Base-by-base conservation (phyloP, 2,888 invertebrate species). In the Tuberolachnus salignus region DNA sequence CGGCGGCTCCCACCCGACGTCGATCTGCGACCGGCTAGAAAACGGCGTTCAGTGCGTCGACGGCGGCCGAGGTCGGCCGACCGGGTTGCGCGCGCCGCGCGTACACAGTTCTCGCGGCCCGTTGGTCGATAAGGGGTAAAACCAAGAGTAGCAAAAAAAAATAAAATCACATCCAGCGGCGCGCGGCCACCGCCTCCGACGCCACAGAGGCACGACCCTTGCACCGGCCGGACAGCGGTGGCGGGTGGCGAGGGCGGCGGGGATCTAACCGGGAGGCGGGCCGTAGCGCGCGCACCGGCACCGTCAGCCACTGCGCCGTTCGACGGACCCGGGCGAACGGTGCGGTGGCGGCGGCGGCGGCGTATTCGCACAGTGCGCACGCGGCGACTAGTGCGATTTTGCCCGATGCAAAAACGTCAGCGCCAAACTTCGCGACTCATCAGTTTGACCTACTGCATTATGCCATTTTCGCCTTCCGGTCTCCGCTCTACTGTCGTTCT, bases 371-470 rank as follows among this genome's bases (percentile, higher is more conserved):
- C 64, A 55, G 44, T 55, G 74, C 64, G 74, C 63, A 74, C 72
- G 16, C 63, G 21, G 42, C 13, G 51, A 16, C n/a, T 34, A 72
- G 59, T 73, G 73, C 73, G 51, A 63, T 73, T 73, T 73, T 16
- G n/a, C 59, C 44, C 74, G 67, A 67, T 75, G 75, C 75, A 75
- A 75, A 75, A 75, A 75, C 72, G 80, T 73, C 78, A 70, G 66
- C 44, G 71, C 59, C 42, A 51, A 69, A 71, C 66, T 66, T 69
- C 75, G 80, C 67, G 75, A 69, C 66, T 66, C 80, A 23, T 66
- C 73, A 57, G 67, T 57, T 61, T 55, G 63, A 59, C 73, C 63
- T 69, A 73, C 73, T 75, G 70, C 81, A 72, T 63, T 61, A 71
- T 69, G 59, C 80, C 59, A 63, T 71, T 75, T 55, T 64, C 55